A percentile compares a stretch with the other conserved stretches of the same genome.
These are phyloP conservation scores for Diloba caeruleocephala DNA, from an alignment of 2,888 invertebrate genomes.

Conservation along the genomic window DNA sequence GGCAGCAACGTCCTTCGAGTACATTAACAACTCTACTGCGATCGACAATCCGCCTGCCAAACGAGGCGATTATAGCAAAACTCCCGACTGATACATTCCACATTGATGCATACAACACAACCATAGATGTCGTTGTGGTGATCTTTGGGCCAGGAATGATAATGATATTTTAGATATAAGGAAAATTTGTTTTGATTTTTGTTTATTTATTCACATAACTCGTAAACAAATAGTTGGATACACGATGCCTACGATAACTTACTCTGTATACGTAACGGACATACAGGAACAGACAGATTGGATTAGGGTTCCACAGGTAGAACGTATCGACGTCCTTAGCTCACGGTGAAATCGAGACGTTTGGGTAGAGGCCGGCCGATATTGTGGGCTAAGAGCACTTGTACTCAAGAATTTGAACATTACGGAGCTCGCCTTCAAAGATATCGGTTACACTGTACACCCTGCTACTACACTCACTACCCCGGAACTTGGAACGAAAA, in stretches of 20 bases:
- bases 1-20: too few relatives aligned
- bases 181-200: not conserved
- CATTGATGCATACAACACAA: too few relatives aligned
- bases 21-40: too few relatives aligned
- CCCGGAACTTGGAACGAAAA: conserved; percentile 13
- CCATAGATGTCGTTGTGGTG: too few relatives aligned
- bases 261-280: conserved; percentile 17
- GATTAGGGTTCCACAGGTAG: conserved; percentile 64
- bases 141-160: too few relatives aligned
- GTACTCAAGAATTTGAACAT: conserved; percentile 61
- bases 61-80: too few relatives aligned
- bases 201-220: not conserved
- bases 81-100: too few relatives aligned
- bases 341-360: conserved; percentile 60
- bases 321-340: conserved; percentile 50
- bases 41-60: too few relatives aligned
- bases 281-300: conserved; percentile 43
- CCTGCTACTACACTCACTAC: conserved; percentile 13
- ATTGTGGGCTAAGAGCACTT: conserved; percentile 62
- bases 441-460: conserved; percentile 45
- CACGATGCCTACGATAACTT: conserved; percentile 7
- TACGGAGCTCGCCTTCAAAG: conserved; percentile 31
- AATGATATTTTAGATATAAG: too few relatives aligned
- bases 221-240: conserved; percentile 16
- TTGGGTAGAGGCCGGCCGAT: conserved; percentile 50